These are phyloP conservation scores for Rhabdomys pumilio DNA, from an alignment of 2,797 vertebrate genomes.

Conservation along the genomic window DNA sequence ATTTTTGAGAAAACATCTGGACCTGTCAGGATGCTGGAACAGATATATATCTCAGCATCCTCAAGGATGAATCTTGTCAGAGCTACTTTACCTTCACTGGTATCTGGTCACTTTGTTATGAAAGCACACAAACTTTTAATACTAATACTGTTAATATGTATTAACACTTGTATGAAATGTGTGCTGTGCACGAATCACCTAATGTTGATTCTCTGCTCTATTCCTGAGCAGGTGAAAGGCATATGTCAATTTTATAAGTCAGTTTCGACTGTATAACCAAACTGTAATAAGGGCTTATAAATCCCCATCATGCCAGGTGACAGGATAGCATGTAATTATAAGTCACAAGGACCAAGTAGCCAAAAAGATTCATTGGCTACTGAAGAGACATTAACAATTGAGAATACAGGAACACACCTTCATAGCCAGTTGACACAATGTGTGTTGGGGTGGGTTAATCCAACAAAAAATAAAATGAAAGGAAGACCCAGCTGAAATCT, in stretches of 20 bases:
- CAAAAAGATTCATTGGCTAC: background rate
- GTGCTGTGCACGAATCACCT: background rate
- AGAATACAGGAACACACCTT: background rate
- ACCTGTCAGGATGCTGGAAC: background rate
- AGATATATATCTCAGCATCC: background rate
- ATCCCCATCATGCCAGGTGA: background rate
- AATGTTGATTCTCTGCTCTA: background rate
- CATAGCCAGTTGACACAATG: background rate
- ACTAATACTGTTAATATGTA: background rate
- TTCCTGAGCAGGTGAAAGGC: background rate
- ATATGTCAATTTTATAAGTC: background rate
- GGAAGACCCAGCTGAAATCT: background rate
- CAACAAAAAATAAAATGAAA: background rate
- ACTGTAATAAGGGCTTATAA: background rate
- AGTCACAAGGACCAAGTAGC: background rate
- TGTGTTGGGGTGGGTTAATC: background rate
- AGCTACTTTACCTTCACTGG: background rate
- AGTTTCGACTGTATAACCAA: background rate
- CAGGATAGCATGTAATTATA: background rate
- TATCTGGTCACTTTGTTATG: background rate
- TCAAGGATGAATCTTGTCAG: background rate
- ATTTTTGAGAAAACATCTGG: background rate
- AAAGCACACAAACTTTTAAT: background rate
- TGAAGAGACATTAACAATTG: background rate
- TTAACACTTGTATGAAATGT: background rate